phyloP scores from a whole-genome alignment of 53 echinoderm and acorn worm genomes.

The Echinarachnius parma region DNA sequence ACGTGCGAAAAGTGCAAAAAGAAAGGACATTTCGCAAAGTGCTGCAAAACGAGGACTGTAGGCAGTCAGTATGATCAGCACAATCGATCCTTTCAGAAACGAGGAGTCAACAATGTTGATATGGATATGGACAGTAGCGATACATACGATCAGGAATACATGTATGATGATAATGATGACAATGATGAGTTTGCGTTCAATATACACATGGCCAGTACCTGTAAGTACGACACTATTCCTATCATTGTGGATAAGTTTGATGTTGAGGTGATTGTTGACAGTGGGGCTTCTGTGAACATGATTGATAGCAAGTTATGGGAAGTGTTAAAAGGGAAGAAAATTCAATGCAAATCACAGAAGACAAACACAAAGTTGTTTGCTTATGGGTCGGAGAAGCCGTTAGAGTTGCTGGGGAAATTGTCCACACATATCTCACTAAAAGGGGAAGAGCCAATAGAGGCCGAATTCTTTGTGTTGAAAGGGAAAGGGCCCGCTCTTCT shows the following conservation, averaged over 20 bases:
- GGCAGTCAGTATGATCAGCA: too few relatives aligned
- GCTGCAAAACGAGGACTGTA: slow-evolving; percentile 41
- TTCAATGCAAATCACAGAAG: slow-evolving; percentile 39
- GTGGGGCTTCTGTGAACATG: slow-evolving; percentile 54
- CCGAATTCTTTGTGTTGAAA: slow-evolving; percentile 47
- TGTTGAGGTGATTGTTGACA: slow-evolving; percentile 49
- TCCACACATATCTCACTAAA: slow-evolving; percentile 1
- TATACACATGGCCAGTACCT: slow-evolving; percentile 2
- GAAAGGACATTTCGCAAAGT: slow-evolving; percentile 35
- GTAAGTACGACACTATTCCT: slow-evolving; percentile 13
- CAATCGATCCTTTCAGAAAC: too few relatives aligned
- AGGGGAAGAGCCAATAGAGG: slow-evolving; percentile 25
- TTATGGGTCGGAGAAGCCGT: slow-evolving; percentile 49
- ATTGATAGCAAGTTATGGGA: slow-evolving; percentile 46
- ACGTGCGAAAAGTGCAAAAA: slow-evolving; percentile 48
- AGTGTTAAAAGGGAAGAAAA: slow-evolving; percentile 32
- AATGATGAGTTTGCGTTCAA: slow-evolving; percentile 14
- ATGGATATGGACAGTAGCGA: too few relatives aligned
- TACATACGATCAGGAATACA: too few relatives aligned
- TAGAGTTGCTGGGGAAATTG: slow-evolving; percentile 56
- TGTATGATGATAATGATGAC: not conserved
- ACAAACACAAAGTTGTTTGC: slow-evolving; percentile 39
- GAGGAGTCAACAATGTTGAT: too few relatives aligned
- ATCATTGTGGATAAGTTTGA: slow-evolving; percentile 16
- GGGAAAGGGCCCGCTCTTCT: slow-evolving; percentile 50